Evolutionary conservation across 2,888 invertebrate genomes (phyloP), one percentile per base, ranked within the genome.

Genomic region (Hyles lineata): DNA sequence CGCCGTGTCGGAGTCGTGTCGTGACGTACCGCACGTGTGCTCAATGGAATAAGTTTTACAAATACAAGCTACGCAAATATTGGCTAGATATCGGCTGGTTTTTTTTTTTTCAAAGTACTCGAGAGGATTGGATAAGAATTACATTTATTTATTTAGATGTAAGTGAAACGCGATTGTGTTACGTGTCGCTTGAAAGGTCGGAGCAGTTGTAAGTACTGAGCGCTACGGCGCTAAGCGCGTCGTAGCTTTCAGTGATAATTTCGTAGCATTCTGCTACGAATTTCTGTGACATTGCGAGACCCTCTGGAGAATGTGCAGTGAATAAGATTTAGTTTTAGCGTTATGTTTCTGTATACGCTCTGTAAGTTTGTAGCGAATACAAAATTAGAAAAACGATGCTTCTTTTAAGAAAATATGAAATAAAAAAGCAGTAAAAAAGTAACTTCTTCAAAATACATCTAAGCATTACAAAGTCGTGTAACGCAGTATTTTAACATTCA

Each of bases 1-100:
- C 72, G 73, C 74, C 73, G 72, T 74, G 43, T 67, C 67, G 67
- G 50, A 0, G 50, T 7, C 50, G 67, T 23, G 50, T 67, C 67
- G 75, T 74, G 74, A 67, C 74, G 73, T 74, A 76, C 63, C 43
- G 74, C 74, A 69, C 73, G 75, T 78, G 75, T 76, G 78, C 78
- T 81, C 80, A 85, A 82, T 82, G 84, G 81, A 88, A 88, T 87
- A 87, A 85, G 80, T 87, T 87, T 81, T 77, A 77, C 88, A 88
- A 89, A 89, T 83, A 88, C 79, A 69, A 77, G 76, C 76, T 75
- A 75, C 74, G 75, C 78, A 85, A 88, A 89, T 85, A 86, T 87
- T 84, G 80, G 79, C 73, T 74, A 79, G 76, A 81, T 84, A 84
- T 83, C 79, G 76, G 76, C 73, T 73, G 78, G 79, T 78, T 77